phyloP scores from a whole-genome alignment of 2,888 invertebrate species.

The Trichopoda pennipes region DNA sequence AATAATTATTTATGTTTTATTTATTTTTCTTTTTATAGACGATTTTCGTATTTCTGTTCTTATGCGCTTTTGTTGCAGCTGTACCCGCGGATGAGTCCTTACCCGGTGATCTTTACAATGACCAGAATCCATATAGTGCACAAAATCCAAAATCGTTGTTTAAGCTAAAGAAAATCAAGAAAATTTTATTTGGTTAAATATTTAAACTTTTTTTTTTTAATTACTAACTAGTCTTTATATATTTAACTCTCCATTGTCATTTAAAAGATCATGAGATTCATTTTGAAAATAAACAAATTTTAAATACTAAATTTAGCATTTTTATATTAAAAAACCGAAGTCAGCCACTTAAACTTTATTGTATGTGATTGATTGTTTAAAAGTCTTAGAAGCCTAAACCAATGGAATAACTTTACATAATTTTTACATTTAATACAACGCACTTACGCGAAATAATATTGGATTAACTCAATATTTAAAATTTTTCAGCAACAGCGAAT shows the following conservation, averaged over 20 bases:
- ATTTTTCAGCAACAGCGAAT: too few relatives aligned
- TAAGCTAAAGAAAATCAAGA: slow-evolving; percentile 80
- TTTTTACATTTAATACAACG: too few relatives aligned
- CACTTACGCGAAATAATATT: too few relatives aligned
- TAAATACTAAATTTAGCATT: slow-evolving; percentile 28
- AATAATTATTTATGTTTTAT: slow-evolving; percentile 24
- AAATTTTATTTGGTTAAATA: slow-evolving; percentile 77
- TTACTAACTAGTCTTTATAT: slow-evolving; percentile 38
- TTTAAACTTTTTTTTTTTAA: not conserved
- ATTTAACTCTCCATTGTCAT: not conserved
- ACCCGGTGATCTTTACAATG: slow-evolving; percentile 75
- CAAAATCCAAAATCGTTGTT: slow-evolving; percentile 78
- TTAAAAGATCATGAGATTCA: slow-evolving; percentile 8
- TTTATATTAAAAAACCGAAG: not conserved
- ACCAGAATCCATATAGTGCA: slow-evolving; percentile 76
- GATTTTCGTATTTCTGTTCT: slow-evolving; percentile 75
- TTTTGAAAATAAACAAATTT: slow-evolving; percentile 23
- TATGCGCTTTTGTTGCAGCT: slow-evolving; percentile 75
- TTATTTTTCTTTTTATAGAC: slow-evolving; percentile 71
- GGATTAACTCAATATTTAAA: too few relatives aligned
- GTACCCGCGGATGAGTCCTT: slow-evolving; percentile 77
- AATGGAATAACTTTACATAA: too few relatives aligned
- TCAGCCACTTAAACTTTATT: too few relatives aligned
- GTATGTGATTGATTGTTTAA: too few relatives aligned
- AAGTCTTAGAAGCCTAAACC: too few relatives aligned